phyloP scores from a whole-genome alignment of 2,888 invertebrate genomes.

The Conchocele bisecta region DNA sequence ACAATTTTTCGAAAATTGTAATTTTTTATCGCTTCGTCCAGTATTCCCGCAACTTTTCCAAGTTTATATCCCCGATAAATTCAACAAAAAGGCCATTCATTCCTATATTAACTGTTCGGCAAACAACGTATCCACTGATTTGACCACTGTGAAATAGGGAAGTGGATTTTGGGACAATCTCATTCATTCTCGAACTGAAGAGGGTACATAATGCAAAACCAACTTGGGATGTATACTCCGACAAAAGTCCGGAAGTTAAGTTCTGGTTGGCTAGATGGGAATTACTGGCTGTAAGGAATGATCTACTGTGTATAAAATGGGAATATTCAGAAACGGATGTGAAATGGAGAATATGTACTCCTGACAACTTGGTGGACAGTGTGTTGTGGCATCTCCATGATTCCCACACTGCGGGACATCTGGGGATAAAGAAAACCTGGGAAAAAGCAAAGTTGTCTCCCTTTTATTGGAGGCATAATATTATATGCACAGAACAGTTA shows the following conservation, averaged over 20 bases:
- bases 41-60: no score
- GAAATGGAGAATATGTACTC: constrained; percentile 22
- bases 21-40: no score
- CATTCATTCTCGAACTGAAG: no score
- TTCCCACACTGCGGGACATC: constrained; percentile 8
- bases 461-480: constrained; percentile 25
- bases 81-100: no score
- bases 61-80: no score
- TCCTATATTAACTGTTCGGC: no score
- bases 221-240: no score
- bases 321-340: not conserved
- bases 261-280: constrained; percentile 36
- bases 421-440: constrained; percentile 18
- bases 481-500: constrained; percentile 3
- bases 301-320: constrained; percentile 30
- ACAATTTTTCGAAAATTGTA: no score
- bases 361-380: not conserved
- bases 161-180: no score
- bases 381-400: constrained; percentile 31
- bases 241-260: constrained; percentile 8
- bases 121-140: no score
- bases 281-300: constrained; percentile 20
- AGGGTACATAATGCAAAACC: no score
- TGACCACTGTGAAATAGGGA: no score
- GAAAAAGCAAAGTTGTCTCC: constrained; percentile 4